phyloP scores from a whole-genome alignment of 2,888 invertebrate genomes.

The Morpho helenor region DNA sequence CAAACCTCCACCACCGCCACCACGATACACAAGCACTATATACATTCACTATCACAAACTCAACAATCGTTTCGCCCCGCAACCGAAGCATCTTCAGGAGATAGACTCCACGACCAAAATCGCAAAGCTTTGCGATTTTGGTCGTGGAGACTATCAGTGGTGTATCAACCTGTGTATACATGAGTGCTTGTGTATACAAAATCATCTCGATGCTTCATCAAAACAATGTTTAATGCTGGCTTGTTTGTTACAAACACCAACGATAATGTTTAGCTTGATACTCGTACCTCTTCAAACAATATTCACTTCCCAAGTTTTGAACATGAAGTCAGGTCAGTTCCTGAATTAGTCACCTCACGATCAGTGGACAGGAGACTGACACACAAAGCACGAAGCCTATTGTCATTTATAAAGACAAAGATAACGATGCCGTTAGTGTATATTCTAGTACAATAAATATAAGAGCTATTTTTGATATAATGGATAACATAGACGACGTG shows the following conservation, averaged over 20 bases:
- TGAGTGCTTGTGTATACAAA: too few species aligned
- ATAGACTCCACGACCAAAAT: too few species aligned
- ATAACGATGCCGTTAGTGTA: neutral
- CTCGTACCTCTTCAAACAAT: slow-evolving; percentile 4
- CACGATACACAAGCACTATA: too few species aligned
- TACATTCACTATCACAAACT: too few species aligned
- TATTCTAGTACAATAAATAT: neutral
- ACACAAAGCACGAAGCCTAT: slow-evolving; percentile 32
- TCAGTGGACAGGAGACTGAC: slow-evolving; percentile 39
- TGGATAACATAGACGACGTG: slow-evolving; percentile 10
- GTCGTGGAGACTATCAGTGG: too few species aligned
- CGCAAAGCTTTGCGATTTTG: too few species aligned
- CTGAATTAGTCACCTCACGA: slow-evolving; percentile 50
- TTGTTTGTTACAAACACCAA: neutral
- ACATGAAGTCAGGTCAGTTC: slow-evolving; percentile 43
- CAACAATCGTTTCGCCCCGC: too few species aligned
- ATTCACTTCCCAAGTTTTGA: slow-evolving; percentile 36
- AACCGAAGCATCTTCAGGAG: too few species aligned
- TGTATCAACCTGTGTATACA: too few species aligned
- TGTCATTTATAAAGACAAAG: slow-evolving; percentile 27
- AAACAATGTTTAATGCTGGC: too few species aligned
- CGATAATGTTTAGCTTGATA: slow-evolving; percentile 9
- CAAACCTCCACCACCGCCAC: too few species aligned
- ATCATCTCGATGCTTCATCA: too few species aligned
- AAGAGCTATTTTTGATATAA: slow-evolving; percentile 11